Percentiles rank a stretch among this genome's conserved stretches.
Conservation (phyloP, 1,140 invertebrate species). For the Druon quercuslanigerum region DNA sequence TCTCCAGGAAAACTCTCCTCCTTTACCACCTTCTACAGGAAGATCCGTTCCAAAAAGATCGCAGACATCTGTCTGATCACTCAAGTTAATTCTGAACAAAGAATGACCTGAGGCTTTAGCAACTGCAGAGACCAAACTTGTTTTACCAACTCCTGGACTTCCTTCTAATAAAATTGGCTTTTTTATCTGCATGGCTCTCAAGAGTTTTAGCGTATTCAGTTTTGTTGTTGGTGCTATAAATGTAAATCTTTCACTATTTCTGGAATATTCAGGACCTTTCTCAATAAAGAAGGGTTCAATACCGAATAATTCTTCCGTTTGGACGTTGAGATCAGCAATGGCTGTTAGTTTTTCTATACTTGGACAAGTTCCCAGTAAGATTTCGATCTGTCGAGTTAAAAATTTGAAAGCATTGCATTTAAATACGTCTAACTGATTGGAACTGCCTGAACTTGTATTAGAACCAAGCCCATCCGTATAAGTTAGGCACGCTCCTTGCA, state of each 20-base stretch:
- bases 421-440: conserved; percentile 73
- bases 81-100: conserved; percentile 96
- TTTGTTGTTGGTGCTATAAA: conserved; percentile 90
- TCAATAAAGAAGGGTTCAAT: conserved; percentile 84
- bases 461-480: conserved; percentile 93
- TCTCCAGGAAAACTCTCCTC: conserved; percentile 94
- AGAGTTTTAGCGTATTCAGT: conserved; percentile 87
- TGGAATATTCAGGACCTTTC: conserved; percentile 66
- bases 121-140: conserved; percentile 94
- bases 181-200: conserved; percentile 91
- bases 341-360: conserved; percentile 37
- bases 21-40: conserved; percentile 90
- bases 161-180: conserved; percentile 98
- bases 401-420: conserved; percentile 75
- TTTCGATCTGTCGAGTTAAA: conserved; percentile 74
- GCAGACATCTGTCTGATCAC: conserved; percentile 98
- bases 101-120: conserved; percentile 89
- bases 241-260: conserved; percentile 76
- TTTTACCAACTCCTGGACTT: conserved; percentile 98
- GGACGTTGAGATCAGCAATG: conserved; percentile 24
- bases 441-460: conserved; percentile 80
- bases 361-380: conserved; percentile 43
- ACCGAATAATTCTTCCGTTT: conserved; percentile 76
- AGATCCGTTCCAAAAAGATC: conserved; percentile 99
- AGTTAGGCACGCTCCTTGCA: conserved; percentile 93